A percentile compares a stretch with the other conserved stretches of the same genome.
These are phyloP conservation scores for Eulacestoma nigropectus DNA, from an alignment of 2,113 vertebrate genomes.

Conservation along the genomic window DNA sequence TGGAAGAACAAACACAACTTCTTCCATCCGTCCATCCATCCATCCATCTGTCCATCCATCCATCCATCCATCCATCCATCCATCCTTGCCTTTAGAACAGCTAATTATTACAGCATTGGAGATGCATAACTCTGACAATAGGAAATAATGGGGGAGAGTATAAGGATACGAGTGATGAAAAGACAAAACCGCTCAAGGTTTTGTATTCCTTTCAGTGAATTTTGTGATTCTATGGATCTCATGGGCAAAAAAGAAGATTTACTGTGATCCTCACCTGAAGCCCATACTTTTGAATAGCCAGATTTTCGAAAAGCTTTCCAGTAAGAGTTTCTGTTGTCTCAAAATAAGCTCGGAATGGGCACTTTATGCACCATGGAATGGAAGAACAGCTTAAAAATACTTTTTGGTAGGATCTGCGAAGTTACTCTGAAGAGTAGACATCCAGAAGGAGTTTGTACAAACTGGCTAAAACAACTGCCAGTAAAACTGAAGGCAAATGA, in stretches of 20 bases:
- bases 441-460: neutral
- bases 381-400: neutral
- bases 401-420: neutral
- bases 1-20: neutral
- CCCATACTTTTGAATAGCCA: neutral
- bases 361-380: fast-evolving
- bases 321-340: neutral
- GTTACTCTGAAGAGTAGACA: neutral
- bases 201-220: neutral
- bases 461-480: neutral
- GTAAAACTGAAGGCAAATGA: neutral
- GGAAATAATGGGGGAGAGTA: neutral
- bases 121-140: neutral
- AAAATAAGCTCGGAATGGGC: neutral
- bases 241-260: neutral
- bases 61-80: neutral
- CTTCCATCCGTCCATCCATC: neutral
- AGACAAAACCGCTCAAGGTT: neutral
- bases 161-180: neutral
- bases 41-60: neutral
- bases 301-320: neutral
- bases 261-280: neutral
- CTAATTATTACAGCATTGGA: neutral
- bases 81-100: neutral
- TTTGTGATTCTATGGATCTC: neutral